Conservation (phyloP, 1,140 invertebrate genomes). For the Matsumurasca onukii region DNA sequence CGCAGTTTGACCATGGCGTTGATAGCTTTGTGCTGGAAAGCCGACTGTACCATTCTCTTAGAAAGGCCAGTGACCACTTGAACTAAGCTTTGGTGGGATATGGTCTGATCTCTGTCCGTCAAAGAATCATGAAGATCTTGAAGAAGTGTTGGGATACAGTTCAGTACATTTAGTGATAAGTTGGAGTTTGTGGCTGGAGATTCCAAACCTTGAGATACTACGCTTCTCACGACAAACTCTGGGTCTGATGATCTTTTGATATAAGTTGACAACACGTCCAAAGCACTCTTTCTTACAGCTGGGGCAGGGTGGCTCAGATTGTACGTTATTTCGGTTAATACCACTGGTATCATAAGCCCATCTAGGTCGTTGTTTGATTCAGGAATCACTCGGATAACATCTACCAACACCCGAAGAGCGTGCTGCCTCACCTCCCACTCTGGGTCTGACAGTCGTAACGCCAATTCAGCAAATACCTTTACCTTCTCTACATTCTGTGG, state of each 20-base stretch:
- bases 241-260: slow-evolving; percentile 57
- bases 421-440: slow-evolving; percentile 81
- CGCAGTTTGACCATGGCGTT: slow-evolving; percentile 65
- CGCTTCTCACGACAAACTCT: slow-evolving; percentile 58
- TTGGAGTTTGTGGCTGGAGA: slow-evolving; percentile 37
- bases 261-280: slow-evolving; percentile 68
- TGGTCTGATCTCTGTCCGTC: slow-evolving; percentile 4
- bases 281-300: slow-evolving; percentile 70
- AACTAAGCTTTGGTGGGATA: slow-evolving; percentile 41
- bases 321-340: slow-evolving; percentile 65
- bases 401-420: slow-evolving; percentile 69
- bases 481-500: slow-evolving; percentile 60
- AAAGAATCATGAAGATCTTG: slow-evolving; percentile 23
- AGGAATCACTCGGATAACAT: slow-evolving; percentile 67
- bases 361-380: slow-evolving; percentile 53
- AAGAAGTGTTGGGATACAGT: slow-evolving; percentile 48
- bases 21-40: slow-evolving; percentile 66
- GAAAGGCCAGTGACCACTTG: slow-evolving; percentile 57
- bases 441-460: slow-evolving; percentile 68
- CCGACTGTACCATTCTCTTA: slow-evolving; percentile 62
- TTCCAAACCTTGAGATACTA: slow-evolving; percentile 64
- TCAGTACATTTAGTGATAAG: slow-evolving; percentile 42
- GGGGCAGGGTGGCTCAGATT: slow-evolving; percentile 75
- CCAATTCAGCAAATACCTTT: slow-evolving; percentile 65
- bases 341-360: slow-evolving; percentile 52